Conservation (phyloP, 2,797 vertebrate species). For the Pelodytes ibericus region DNA sequence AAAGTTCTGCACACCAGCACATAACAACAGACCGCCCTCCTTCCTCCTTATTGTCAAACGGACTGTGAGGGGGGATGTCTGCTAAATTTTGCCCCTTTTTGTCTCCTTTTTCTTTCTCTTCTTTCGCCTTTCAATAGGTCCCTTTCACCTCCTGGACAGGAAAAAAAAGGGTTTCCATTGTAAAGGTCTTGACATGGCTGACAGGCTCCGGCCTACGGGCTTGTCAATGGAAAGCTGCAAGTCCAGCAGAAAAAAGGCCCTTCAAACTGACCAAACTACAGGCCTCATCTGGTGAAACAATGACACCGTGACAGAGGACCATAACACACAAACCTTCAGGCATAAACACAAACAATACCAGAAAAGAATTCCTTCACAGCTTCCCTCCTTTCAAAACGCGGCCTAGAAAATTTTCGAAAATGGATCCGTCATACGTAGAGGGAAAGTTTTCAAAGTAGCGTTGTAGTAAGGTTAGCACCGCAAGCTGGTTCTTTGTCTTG, state of each 20-base stretch:
- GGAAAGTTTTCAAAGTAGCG: slow-evolving; percentile 5
- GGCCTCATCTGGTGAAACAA: slow-evolving; percentile 31
- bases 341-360: slow-evolving; percentile 34
- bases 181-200: slow-evolving; percentile 52
- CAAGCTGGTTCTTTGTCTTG: background rate
- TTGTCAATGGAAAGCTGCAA: slow-evolving; percentile 43
- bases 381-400: slow-evolving; percentile 4
- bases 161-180: slow-evolving; percentile 44
- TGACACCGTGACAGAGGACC: slow-evolving; percentile 17
- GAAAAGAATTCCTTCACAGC: slow-evolving; percentile 32
- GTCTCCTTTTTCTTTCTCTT: slow-evolving; percentile 26
- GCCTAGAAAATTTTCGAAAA: background rate
- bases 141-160: slow-evolving; percentile 42
- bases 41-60: slow-evolving; percentile 49
- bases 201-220: slow-evolving; percentile 38
- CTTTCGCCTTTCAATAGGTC: slow-evolving; percentile 29
- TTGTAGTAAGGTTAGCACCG: background rate
- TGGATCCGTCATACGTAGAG: background rate
- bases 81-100: slow-evolving; percentile 49
- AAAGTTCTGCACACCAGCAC: slow-evolving; percentile 37
- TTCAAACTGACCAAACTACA: slow-evolving; percentile 27
- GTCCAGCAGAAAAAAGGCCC: slow-evolving; percentile 43
- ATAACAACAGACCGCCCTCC: slow-evolving; percentile 43
- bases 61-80: slow-evolving; percentile 47
- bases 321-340: slow-evolving; percentile 20